Evolutionary conservation across 2,888 invertebrate species (phyloP).

Genomic region (Perizoma flavofasciatum): DNA sequence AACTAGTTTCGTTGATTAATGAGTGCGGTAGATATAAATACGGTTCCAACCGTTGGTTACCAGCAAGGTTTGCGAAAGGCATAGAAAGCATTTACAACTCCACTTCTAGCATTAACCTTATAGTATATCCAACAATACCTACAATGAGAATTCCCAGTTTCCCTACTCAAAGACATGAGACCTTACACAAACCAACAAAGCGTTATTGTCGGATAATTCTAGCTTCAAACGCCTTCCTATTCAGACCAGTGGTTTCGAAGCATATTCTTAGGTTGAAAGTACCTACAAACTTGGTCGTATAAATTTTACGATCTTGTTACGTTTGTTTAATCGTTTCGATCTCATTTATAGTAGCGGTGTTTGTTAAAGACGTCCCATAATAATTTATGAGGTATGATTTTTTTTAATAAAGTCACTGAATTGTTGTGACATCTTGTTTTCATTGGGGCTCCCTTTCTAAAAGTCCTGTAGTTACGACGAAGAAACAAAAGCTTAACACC

Average conservation of each 20-base stretch:
- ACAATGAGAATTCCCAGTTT: neutral
- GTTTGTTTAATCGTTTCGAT: constrained; percentile 35
- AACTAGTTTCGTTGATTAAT: no score
- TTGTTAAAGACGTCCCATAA: constrained; percentile 13
- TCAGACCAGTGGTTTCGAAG: constrained; percentile 32
- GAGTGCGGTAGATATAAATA: no score
- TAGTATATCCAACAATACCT: no score
- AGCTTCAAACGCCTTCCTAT: constrained; percentile 18
- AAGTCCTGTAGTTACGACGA: no score
- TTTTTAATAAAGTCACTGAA: constrained; percentile 9
- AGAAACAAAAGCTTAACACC: no score
- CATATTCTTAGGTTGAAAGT: constrained; percentile 27
- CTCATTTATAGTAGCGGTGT: constrained; percentile 23
- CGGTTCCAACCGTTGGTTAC: no score
- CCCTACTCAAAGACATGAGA: neutral
- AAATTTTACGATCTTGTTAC: constrained; percentile 37
- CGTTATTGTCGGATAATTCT: constrained; percentile 22
- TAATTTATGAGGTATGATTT: constrained; percentile 21
- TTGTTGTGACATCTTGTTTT: neutral
- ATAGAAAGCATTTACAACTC: no score
- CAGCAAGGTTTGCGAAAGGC: no score
- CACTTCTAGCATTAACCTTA: no score
- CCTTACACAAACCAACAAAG: constrained; percentile 7
- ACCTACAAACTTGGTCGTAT: constrained; percentile 33
- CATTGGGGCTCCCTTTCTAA: no score